Conservation (phyloP, 2,797 vertebrate genomes). For the Acanthiza pusilla region DNA sequence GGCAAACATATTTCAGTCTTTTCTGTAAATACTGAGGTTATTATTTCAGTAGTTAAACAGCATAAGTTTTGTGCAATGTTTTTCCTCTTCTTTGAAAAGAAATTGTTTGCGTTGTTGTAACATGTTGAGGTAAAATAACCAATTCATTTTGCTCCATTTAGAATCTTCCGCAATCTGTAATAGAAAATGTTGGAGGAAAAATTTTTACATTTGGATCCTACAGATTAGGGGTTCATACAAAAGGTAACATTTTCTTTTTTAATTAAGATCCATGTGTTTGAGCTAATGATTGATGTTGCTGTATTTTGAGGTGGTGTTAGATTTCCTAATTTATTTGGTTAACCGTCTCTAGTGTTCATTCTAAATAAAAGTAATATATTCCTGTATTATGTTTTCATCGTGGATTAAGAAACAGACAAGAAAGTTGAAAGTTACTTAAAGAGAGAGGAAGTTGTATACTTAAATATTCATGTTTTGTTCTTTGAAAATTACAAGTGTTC, state of each 20-base stretch:
- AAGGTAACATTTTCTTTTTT: constrained; percentile 77
- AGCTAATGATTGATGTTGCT: not conserved
- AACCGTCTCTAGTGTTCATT: not conserved
- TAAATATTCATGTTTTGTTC: not conserved
- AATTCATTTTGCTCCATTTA: constrained; percentile 61
- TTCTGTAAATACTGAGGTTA: not conserved
- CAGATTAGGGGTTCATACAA: constrained; percentile 86
- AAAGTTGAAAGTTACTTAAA: not conserved
- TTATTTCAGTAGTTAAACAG: not conserved
- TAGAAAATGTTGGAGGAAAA: constrained; percentile 87
- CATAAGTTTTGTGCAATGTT: not conserved
- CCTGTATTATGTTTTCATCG: not conserved
- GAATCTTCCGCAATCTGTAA: constrained; percentile 85
- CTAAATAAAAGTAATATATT: not conserved
- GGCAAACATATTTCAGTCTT: not conserved
- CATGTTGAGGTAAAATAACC: constrained; percentile 13
- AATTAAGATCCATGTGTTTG: not conserved
- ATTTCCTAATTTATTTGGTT: not conserved
- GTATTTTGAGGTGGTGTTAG: not conserved
- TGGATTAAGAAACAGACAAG: not conserved
- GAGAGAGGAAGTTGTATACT: not conserved
- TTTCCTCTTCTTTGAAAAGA: not conserved
- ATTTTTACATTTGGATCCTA: constrained; percentile 92
- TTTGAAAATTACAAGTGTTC: not conserved
- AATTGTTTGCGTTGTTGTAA: not conserved